Conservation (phyloP, 2,888 invertebrate genomes). For the Nycteola revayana region DNA sequence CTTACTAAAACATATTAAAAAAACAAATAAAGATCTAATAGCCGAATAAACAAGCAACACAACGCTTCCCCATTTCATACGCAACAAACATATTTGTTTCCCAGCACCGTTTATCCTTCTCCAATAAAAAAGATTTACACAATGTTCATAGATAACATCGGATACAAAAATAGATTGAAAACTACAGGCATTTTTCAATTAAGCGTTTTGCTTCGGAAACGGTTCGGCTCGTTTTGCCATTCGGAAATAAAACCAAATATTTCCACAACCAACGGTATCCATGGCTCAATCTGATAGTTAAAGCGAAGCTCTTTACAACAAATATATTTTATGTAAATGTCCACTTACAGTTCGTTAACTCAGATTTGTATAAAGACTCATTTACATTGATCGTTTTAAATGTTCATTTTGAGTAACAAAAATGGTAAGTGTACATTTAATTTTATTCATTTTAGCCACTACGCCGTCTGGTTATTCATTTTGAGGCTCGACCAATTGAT, state of each 20-base stretch:
- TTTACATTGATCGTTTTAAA: conserved; percentile 2
- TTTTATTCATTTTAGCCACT: too few relatives aligned
- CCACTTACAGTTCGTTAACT: conserved; percentile 53
- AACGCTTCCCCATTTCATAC: conserved; percentile 7
- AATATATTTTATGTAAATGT: conserved; percentile 53
- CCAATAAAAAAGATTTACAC: conserved; percentile 33
- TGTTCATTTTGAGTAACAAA: too few relatives aligned
- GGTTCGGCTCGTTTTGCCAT: conserved; percentile 16
- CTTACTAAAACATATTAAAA: too few relatives aligned
- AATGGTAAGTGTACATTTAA: too few relatives aligned
- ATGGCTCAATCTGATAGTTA: conserved; percentile 46
- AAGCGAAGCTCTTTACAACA: conserved; percentile 40
- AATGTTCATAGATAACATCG: conserved; percentile 26
- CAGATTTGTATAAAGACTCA: conserved; percentile 19
- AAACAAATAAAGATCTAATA: too few relatives aligned
- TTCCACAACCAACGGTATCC: conserved; percentile 39
- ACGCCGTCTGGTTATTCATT: too few relatives aligned
- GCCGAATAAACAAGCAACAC: background rate
- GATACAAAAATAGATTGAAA: conserved; percentile 33
- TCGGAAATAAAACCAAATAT: conserved; percentile 51
- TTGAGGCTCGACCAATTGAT: too few relatives aligned
- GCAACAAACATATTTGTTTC: conserved; percentile 25
- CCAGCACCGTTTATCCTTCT: conserved; percentile 19
- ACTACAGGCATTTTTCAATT: conserved; percentile 35
- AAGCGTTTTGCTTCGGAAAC: conserved; percentile 29